Base-by-base conservation (phyloP, 2,113 vertebrate genomes). In the Esox niger region DNA sequence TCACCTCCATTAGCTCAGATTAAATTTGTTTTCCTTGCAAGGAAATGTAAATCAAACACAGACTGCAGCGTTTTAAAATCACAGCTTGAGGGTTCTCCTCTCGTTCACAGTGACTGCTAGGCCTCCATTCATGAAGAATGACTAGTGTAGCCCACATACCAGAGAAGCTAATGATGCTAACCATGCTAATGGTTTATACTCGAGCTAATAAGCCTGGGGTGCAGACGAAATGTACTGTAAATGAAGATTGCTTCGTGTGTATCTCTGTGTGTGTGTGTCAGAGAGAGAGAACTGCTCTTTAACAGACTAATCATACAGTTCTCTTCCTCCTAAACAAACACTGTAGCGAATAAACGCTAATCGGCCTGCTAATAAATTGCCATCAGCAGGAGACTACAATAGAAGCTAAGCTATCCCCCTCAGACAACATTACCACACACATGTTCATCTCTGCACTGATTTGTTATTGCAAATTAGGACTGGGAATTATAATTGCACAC, bases 1-100 rank as follows among this genome's bases (percentile, higher is more conserved):
- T 80, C 70, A 56, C 69, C 66, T 83, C 64, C 68, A 79, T 85
- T 84, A 77, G 80, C 80, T 74, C 78, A 83, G 76, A 79, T 86
- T 76, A 81, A 69, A 73, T 73, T 57, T 54, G 54, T 79, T 84
- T 77, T 62, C 54, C 13, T 57, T 21, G 5, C 10, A 55, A 62
- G 58, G 73, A 56, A 23, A 21, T 60, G 63, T 63, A 23, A 64
- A 76, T 68, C 67, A 60, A 68, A 65, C 23, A 56, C 62, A 72
- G 56, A 64, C 66, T 43, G 15, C 35, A 66, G 43, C 62, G 54
- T 75, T 71, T 75, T 77, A 71, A 66, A 62, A 70, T 73, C 64
- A n/a, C 78, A 71, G 62, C 30, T 11, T 73, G 74, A 68, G 20
- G 31, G 38, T 43, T 2, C 38, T 43, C 47, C 52, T 43, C 52